Evolutionary conservation across 1,140 invertebrate genomes (phyloP), one percentile per base, ranked within the genome.

Genomic region (Drosophila parvula): DNA sequence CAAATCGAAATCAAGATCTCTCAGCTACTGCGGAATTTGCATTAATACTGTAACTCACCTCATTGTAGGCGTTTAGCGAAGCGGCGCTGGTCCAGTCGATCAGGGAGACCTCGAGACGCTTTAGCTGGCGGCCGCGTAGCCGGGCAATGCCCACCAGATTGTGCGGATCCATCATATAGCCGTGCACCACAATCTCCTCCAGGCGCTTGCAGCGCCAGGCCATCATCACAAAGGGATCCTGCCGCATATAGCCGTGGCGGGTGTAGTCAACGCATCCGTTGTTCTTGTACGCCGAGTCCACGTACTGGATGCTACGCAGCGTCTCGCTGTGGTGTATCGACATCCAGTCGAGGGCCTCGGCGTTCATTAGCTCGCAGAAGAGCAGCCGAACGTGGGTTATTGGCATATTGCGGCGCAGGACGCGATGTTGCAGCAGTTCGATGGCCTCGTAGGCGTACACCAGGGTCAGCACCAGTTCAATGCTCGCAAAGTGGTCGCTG

Each of bases 161-260:
- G 73, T 95, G 78, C 44, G 79, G 79, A 91, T 90, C 88, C 75
- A 92, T 77, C 45, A 88, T 59, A 56, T 90, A 91, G 45, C 86
- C 94, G 71, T 94, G 93, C 0, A 96, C 89, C 50, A 96, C 94
- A 28, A 97, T 92, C 83, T 96, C 94, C 68, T 94, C 92, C 12
- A 97, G 93, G 53, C 94, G 94, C 44, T 92, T 93, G 88, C 96
- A 97, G 55, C 94, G 93, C 96, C 96, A 97, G 11, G 96, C 94
- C 77, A 95, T 92, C 93, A 97, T 95, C 5, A 97, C 94, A 67
- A 97, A 93, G 6, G 96, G 95, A 92, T 97, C 95, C 45, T 94
- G 94, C 50, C 93, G 63, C 45, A 77, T 45, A 32, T 64, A 78
- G 74, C 60, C 57, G 18, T 79, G 80, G 30, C 81, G 78, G 43